These are phyloP conservation scores for Macroglossus sobrinus DNA, from an alignment of 2,113 vertebrate species.

Conservation along the genomic window DNA sequence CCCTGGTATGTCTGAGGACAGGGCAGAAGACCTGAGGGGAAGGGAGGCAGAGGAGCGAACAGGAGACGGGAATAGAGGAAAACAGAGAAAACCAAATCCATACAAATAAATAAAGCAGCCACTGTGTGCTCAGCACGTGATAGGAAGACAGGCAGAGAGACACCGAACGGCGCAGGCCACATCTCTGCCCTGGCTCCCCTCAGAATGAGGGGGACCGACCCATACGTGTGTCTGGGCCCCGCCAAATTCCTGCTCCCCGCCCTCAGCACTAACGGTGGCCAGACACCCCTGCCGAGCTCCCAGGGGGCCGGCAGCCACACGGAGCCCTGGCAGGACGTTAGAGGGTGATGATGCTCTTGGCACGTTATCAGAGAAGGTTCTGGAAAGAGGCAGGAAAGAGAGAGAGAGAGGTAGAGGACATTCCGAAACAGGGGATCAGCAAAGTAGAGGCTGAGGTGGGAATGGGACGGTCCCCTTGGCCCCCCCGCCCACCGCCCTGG, in stretches of 20 bases:
- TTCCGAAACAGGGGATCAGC: background rate
- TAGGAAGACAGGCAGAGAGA: accelerated
- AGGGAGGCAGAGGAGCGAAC: too few species aligned
- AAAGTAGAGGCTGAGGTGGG: accelerated
- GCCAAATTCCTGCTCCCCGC: background rate
- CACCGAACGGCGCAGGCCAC: accelerated
- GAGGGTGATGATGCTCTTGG: background rate
- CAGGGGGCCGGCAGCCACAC: background rate
- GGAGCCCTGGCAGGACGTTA: background rate
- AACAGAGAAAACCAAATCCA: accelerated
- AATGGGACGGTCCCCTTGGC: accelerated
- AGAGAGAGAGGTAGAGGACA: background rate
- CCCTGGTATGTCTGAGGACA: background rate
- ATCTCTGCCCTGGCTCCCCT: background rate
- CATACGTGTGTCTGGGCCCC: background rate
- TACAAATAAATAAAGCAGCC: accelerated
- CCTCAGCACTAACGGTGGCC: accelerated
- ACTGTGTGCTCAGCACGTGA: accelerated
- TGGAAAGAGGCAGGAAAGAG: background rate
- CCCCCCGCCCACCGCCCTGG: accelerated
- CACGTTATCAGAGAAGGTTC: background rate
- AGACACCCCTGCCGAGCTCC: background rate
- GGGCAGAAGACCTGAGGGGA: background rate
- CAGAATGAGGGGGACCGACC: too few species aligned
- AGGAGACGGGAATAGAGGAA: background rate